A percentile compares a stretch with the other conserved stretches of the same genome.
Conservation (phyloP, 2,113 vertebrate genomes). For the Brachypteracias leptosomus region DNA sequence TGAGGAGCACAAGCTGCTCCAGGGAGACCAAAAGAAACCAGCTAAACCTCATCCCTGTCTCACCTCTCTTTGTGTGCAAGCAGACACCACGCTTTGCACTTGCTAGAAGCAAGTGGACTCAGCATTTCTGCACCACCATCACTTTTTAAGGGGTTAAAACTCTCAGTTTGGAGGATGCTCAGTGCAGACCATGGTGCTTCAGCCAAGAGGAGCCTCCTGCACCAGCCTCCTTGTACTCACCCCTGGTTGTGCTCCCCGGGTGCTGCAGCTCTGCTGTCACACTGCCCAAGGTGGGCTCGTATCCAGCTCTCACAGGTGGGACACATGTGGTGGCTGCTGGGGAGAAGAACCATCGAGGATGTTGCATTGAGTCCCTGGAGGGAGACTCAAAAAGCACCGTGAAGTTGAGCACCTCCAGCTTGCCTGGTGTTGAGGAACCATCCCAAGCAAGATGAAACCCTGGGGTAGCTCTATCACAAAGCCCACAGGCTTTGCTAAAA, state of each 20-base stretch:
- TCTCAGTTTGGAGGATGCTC: accelerated
- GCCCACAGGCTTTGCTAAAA: background rate
- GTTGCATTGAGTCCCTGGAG: accelerated
- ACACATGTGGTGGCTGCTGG: background rate
- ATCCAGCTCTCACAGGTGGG: conserved; percentile 8
- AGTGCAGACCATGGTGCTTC: accelerated
- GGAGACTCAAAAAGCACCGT: background rate
- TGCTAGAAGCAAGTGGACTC: accelerated
- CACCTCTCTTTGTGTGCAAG: background rate
- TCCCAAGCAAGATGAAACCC: background rate
- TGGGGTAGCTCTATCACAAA: background rate
- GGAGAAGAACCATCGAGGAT: background rate
- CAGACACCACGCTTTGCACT: accelerated
- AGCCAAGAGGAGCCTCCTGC: background rate
- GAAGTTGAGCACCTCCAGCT: background rate
- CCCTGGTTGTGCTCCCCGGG: background rate
- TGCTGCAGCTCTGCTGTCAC: accelerated
- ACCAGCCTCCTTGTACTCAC: background rate
- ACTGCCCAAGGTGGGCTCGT: background rate
- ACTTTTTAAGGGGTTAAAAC: accelerated
- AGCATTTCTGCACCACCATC: accelerated
- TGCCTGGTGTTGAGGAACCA: background rate
- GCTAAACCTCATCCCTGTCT: background rate
- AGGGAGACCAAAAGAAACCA: background rate
- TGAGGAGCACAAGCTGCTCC: background rate